Evolutionary conservation across 2,797 vertebrate genomes (phyloP).

Genomic region (Pangasius mekongensis): DNA sequence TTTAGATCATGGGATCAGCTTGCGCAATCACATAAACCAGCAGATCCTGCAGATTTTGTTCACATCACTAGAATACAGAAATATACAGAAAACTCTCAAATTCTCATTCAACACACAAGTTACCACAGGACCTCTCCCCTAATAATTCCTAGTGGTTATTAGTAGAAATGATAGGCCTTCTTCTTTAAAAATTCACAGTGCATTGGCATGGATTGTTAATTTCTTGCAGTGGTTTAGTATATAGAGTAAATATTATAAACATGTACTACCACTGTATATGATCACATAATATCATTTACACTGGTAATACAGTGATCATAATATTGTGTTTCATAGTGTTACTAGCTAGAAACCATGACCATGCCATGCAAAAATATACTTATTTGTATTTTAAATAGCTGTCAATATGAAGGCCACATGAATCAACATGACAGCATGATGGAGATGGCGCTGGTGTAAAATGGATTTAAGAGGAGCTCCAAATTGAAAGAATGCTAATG

Average conservation of each 20-base stretch:
- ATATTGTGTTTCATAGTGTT: background rate
- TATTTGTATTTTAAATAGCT: background rate
- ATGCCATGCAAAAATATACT: background rate
- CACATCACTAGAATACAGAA: background rate
- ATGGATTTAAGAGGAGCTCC: background rate
- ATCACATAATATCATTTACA: background rate
- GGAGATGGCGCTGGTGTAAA: background rate
- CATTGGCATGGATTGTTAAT: background rate
- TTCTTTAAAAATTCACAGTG: background rate
- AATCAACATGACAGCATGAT: background rate
- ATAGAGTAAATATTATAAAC: background rate
- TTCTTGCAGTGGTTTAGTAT: background rate
- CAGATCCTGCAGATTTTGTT: background rate
- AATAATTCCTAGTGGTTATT: background rate
- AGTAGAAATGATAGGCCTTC: background rate
- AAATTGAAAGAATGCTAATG: background rate
- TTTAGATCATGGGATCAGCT: background rate
- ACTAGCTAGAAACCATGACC: too few species aligned
- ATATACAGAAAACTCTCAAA: background rate
- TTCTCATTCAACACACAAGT: background rate
- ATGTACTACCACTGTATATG: background rate
- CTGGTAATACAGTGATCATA: background rate
- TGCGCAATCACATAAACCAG: background rate
- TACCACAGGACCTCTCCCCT: background rate
- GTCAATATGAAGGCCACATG: background rate